These are phyloP conservation scores for Megamerina dolium DNA, from an alignment of 2,888 invertebrate species.

Conservation along the genomic window DNA sequence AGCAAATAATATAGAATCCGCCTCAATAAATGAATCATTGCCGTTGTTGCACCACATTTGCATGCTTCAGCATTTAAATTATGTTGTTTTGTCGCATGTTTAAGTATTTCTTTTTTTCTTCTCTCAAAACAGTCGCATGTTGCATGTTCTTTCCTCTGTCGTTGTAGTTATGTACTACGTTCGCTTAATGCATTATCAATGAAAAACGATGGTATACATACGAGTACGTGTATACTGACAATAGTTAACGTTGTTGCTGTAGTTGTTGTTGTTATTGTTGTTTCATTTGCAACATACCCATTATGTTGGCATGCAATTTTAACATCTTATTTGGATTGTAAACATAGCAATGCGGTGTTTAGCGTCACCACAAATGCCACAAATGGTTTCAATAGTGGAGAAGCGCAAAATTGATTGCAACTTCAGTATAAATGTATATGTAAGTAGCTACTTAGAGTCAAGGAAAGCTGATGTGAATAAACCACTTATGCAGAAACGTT, in stretches of 20 bases:
- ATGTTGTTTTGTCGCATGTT: slow-evolving; percentile 45
- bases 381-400: too few species aligned
- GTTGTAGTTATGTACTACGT: slow-evolving; percentile 17
- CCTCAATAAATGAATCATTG: too few species aligned
- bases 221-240: too few species aligned
- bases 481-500: too few species aligned
- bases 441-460: too few species aligned
- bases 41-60: not conserved
- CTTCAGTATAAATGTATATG: too few species aligned
- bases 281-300: slow-evolving; percentile 3
- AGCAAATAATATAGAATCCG: too few species aligned
- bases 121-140: too few species aligned
- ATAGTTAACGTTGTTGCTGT: slow-evolving; percentile 29
- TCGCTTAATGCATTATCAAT: slow-evolving; percentile 34
- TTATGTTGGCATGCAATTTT: slow-evolving; percentile 30
- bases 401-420: too few species aligned
- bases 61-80: slow-evolving; percentile 38
- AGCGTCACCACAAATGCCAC: slow-evolving; percentile 12
- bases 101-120: slow-evolving; percentile 16
- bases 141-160: slow-evolving; percentile 1
- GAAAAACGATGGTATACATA: too few species aligned
- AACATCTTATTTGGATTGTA: slow-evolving; percentile 37
- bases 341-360: slow-evolving; percentile 10
- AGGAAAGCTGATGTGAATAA: too few species aligned
- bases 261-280: slow-evolving; percentile 17